Percentiles rank a stretch among this genome's conserved stretches.
These are phyloP conservation scores for Pelusios castaneus DNA, from an alignment of 2,113 vertebrate species.

Conservation along the genomic window DNA sequence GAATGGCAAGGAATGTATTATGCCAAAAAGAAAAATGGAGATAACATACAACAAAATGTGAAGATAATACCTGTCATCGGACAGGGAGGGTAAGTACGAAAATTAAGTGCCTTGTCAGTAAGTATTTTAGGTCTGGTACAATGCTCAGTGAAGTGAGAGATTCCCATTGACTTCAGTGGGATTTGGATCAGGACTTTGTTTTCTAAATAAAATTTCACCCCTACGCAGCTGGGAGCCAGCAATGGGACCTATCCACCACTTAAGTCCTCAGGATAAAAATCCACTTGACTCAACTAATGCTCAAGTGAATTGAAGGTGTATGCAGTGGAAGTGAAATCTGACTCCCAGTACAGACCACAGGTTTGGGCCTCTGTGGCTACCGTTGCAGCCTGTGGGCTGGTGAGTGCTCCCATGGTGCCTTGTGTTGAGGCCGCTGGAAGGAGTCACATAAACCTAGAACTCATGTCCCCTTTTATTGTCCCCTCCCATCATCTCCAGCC, in stretches of 20 bases:
- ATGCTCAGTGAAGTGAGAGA: background rate
- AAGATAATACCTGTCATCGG: slow-evolving; percentile 96
- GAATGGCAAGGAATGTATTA: slow-evolving; percentile 98
- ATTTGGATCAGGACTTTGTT: background rate
- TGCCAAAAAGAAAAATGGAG: slow-evolving; percentile 95
- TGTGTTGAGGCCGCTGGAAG: background rate
- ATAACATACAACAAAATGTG: slow-evolving; percentile 96
- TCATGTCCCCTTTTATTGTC: background rate
- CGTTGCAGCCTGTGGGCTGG: background rate
- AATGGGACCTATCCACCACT: background rate
- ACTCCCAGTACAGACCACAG: background rate
- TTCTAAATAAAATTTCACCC: background rate
- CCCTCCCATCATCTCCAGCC: accelerated
- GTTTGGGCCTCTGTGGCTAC: background rate
- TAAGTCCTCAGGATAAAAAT: background rate
- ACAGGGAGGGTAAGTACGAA: slow-evolving; percentile 93
- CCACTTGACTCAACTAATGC: background rate
- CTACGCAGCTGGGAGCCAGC: background rate
- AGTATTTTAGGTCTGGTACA: background rate
- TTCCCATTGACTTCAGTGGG: slow-evolving; percentile 8
- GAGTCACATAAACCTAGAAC: background rate
- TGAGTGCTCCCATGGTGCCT: background rate
- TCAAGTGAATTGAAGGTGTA: background rate
- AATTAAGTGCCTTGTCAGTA: background rate
- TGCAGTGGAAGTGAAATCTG: background rate